These are phyloP conservation scores for Drosophila mayri DNA, from an alignment of 1,140 invertebrate genomes.

Conservation along the genomic window DNA sequence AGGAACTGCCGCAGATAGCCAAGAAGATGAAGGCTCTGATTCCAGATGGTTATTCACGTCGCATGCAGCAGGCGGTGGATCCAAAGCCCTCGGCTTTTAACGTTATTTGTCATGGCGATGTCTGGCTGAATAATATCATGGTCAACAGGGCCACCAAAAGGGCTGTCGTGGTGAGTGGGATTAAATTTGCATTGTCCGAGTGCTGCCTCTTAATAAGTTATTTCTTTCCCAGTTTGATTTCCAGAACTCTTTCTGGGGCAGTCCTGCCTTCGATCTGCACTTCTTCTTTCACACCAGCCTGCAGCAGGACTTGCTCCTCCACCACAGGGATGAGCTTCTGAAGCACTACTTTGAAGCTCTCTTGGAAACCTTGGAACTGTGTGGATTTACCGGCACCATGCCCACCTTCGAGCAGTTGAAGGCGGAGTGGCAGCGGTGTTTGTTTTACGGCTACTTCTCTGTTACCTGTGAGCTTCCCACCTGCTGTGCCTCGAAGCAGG, in stretches of 20 bases:
- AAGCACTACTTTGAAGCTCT: conserved; percentile 70
- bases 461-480: conserved; percentile 67
- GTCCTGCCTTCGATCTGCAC: conserved; percentile 69
- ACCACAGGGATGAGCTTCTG: conserved; percentile 75
- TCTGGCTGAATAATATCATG: conserved; percentile 89
- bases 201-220: background rate
- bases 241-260: conserved; percentile 64
- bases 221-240: conserved; percentile 66
- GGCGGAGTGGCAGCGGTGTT: conserved; percentile 66
- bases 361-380: conserved; percentile 66
- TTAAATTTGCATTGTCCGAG: no score
- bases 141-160: conserved; percentile 85
- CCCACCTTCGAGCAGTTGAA: conserved; percentile 80
- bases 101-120: conserved; percentile 88
- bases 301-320: conserved; percentile 53
- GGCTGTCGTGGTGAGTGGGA: conserved; percentile 85
- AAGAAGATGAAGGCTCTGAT: conserved; percentile 75
- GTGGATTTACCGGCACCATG: conserved; percentile 62
- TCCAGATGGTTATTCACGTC: conserved; percentile 26
- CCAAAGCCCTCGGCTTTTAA: conserved; percentile 60
- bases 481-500: conserved; percentile 51
- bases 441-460: conserved; percentile 62
- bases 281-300: conserved; percentile 75
- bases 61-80: conserved; percentile 49
- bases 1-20: conserved; percentile 82